Base-by-base conservation (phyloP, 1,140 invertebrate genomes). In the Zaprionus vittiger region DNA sequence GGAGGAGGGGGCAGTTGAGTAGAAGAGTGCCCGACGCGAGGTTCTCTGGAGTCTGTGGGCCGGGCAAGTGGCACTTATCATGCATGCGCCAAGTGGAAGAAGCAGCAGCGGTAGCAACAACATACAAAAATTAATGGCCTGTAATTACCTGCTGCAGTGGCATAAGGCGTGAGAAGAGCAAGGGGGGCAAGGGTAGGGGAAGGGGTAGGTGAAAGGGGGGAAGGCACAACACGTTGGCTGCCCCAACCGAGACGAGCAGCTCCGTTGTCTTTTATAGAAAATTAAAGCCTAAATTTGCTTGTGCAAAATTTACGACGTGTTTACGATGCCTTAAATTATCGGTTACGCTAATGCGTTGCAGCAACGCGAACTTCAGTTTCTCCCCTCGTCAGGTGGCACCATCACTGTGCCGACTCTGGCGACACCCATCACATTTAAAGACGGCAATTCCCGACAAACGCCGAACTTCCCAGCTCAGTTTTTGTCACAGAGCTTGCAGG, bases 301-400 rank as follows among this genome's bases (percentile, higher is more conserved):
- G 70, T 79, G 81, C 84, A 79, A 89, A 83, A 87, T 87, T 89
- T 89, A 89, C 84, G 84, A 89, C 71, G 84, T 89, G 84, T 89
- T 89, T 89, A 89, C 84, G 80, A 89, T 87, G 83, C 57, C 65
- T 73, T 79, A 86, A 86, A 86, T 86, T 85, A 86, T 82, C 70
- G 83, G 83, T 86, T 86, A 75, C 66, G 47, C 83, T 86, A 86
- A 86, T 86, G 83, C 72, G 83, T 77, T 81, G 55, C 79, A 68
- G 55, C 66, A 82, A 82, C 76, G 83, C 83, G 65, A 85, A 73
- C 71, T 72, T 85, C 76, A 80, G 80, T 83, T 73, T 12, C 60
- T 67, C 28, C 17, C 28, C 5, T 57, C 24, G 52, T 57, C 31
- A 22, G 59, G 34, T 28, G 44, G 70, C 22, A 55, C 56, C 60